Base-by-base conservation (phyloP, 2,888 invertebrate species). In the Plebejus melissa region DNA sequence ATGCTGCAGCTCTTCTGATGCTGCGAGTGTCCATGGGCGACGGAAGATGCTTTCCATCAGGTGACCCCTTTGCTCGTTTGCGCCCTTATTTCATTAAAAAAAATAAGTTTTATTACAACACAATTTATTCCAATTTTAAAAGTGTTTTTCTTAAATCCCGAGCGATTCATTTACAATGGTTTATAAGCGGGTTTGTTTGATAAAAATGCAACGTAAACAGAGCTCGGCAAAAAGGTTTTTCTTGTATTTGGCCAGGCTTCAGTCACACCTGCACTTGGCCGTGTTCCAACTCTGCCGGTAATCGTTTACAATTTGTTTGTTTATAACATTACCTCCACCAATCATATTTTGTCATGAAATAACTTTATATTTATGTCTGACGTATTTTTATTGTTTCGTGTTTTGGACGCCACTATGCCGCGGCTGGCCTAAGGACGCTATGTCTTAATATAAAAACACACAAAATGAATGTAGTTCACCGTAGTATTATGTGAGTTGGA, bases 271-370 rank as follows among this genome's bases (percentile, higher is more conserved):
- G 72, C 13, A 72, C 72, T 72, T 72, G 72, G 72, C 72, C 54
- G 16, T 2, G 32, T 1, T 72, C 81, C 80, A 81, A 81, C 77
- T 76, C 79, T 80, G 38, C 5, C 46, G 71, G 50, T 72, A 50
- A 72, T 50, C 72, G 54, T 72, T 72, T 36, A 72, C 72, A 72
- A 72, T 79, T 76, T 79, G 74, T 79, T 79, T 77, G 77, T 79
- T 77, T 76, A 75, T 79, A 69, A 69, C 76, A 79, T 54, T 74
- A 50, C 75, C 77, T 77, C 75, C 57, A 75, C 65, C 74, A 41
- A 58, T 77, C 69, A 77, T 76, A 77, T 77, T 72, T 72, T 72
- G 50, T 72, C 32, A 22, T 32, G 72, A 72, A 72, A 41, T 65
- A 65, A 65, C 65, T 13, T 22, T 46, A 9, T 46, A 71, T 22